These are phyloP conservation scores for Pungitius pungitius DNA, from an alignment of 2,113 vertebrate genomes.

Conservation along the genomic window DNA sequence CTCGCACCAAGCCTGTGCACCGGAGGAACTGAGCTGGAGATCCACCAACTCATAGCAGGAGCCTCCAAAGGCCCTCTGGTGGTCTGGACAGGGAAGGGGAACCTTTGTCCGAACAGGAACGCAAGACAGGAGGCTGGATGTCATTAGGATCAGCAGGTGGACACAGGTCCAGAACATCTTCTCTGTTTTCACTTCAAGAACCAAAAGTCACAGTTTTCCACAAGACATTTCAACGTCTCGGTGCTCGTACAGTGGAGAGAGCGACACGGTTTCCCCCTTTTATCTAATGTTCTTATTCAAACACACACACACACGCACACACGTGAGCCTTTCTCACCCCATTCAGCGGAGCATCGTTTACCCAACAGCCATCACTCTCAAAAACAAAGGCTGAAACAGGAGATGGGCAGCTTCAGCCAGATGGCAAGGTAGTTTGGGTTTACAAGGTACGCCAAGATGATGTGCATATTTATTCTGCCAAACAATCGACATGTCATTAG, in stretches of 20 bases:
- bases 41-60: constrained; percentile 88
- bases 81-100: constrained; percentile 71
- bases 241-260: neutral
- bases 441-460: neutral
- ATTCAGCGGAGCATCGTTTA: constrained; percentile 39
- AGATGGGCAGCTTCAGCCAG: constrained; percentile 7
- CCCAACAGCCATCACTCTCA: constrained; percentile 35
- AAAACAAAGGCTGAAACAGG: constrained; percentile 2
- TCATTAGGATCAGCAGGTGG: constrained; percentile 54
- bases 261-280: neutral
- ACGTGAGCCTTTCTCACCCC: constrained; percentile 6
- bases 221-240: neutral
- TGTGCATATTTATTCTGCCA: no score
- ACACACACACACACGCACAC: neutral
- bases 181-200: constrained; percentile 13
- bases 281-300: neutral
- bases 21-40: constrained; percentile 72
- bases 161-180: constrained; percentile 42
- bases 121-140: constrained; percentile 21
- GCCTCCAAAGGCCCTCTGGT: constrained; percentile 80
- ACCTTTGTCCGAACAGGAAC: constrained; percentile 42
- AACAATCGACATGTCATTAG: no score
- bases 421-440: neutral
- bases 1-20: constrained; percentile 90
- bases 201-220: neutral